Conservation (phyloP, 2,113 vertebrate genomes). For the Pan troglodytes region NHGRI_mPanTro3-v2.1_pri NC_072416.2:8551001-8551500, state of each 20-base stretch:
- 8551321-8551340: slow-evolving; percentile 85
- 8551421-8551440: neutral
- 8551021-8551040: slow-evolving; percentile 83
- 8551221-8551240: slow-evolving; percentile 91
- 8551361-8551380: slow-evolving; percentile 68
- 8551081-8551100: slow-evolving; percentile 82
- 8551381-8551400: slow-evolving; percentile 9
- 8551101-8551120: slow-evolving; percentile 87
- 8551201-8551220: slow-evolving; percentile 86
- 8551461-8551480: neutral
- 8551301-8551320: slow-evolving; percentile 82
- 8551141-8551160: slow-evolving; percentile 87
- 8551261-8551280: slow-evolving; percentile 92
- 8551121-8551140: slow-evolving; percentile 89
- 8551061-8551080: slow-evolving; percentile 81
- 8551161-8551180: slow-evolving; percentile 90
- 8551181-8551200: slow-evolving; percentile 90
- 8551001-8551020: slow-evolving; percentile 86
- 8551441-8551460: slow-evolving; percentile 12
- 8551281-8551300: slow-evolving; percentile 89
- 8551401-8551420: neutral
- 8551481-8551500: neutral
- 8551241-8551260: slow-evolving; percentile 92
- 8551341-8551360: slow-evolving; percentile 81
- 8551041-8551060: slow-evolving; percentile 79